These are phyloP conservation scores for Rhyacophila evoluta DNA, from an alignment of 2,888 invertebrate species.

Conservation along the genomic window DNA sequence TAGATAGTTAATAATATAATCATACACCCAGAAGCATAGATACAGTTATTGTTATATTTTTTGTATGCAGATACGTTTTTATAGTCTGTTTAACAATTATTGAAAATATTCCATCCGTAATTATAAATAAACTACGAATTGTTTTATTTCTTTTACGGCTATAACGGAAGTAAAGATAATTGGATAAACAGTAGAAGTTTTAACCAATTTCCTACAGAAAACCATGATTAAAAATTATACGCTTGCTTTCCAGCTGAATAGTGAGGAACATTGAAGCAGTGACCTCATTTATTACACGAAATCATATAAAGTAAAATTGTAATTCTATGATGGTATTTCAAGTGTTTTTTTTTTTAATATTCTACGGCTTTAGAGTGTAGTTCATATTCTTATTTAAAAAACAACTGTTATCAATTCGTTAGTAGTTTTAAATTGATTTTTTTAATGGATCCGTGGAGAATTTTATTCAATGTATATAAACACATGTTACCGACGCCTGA, in stretches of 20 bases:
- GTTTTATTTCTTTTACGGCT: neutral
- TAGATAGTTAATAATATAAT: too few species aligned
- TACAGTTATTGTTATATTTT: too few species aligned
- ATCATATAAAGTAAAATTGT: neutral
- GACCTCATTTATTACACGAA: neutral
- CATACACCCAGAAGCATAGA: too few species aligned
- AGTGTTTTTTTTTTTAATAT: neutral
- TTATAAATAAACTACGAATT: neutral
- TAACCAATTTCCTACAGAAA: conserved; percentile 23
- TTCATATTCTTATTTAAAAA: neutral
- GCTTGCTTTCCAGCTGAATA: conserved; percentile 33
- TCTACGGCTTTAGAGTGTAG: too few species aligned
- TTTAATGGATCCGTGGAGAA: neutral
- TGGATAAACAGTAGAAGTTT: conserved; percentile 29
- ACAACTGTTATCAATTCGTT: neutral
- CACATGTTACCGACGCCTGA: neutral
- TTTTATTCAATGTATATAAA: neutral
- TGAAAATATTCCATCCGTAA: neutral
- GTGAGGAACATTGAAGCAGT: neutral
- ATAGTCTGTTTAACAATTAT: neutral
- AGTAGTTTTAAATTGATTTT: neutral
- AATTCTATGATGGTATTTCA: neutral
- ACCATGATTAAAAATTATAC: conserved; percentile 47
- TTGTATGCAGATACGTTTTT: too few species aligned
- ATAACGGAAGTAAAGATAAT: neutral